phyloP scores from a whole-genome alignment of 2,888 invertebrate genomes.

The Galeopsomyia nigrocyanea region DNA sequence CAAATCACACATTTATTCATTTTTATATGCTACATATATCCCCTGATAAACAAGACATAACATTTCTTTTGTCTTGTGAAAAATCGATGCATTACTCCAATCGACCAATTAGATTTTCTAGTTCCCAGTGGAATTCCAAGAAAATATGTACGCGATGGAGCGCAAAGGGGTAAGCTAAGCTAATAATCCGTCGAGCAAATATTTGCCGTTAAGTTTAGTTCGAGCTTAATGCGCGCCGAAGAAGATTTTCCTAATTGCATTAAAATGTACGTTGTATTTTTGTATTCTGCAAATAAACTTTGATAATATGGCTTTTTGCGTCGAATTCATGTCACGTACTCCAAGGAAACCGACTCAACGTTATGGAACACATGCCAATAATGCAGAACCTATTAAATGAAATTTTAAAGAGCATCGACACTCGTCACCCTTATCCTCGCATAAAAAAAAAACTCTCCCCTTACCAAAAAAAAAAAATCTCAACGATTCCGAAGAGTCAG shows the following conservation, averaged over 20 bases:
- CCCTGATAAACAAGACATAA: neutral
- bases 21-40: neutral
- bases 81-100: neutral
- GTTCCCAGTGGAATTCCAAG: conserved; percentile 4
- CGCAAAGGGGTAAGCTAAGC: conserved; percentile 19
- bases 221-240: neutral
- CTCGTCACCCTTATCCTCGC: neutral
- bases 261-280: neutral
- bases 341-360: neutral
- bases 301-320: neutral
- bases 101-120: conserved; percentile 1
- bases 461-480: conserved; percentile 7
- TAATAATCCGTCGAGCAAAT: conserved; percentile 18
- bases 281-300: neutral
- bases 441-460: conserved; percentile 8
- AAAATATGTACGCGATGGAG: neutral
- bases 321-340: neutral
- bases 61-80: neutral
- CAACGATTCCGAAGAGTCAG: conserved; percentile 6
- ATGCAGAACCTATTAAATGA: conserved; percentile 5
- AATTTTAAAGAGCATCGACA: conserved; percentile 6
- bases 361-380: conserved; percentile 6
- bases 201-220: conserved; percentile 10
- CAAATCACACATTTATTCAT: neutral
- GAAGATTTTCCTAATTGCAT: neutral